Conservation (phyloP, 2,797 vertebrate species). For the Chelon auratus region DNA sequence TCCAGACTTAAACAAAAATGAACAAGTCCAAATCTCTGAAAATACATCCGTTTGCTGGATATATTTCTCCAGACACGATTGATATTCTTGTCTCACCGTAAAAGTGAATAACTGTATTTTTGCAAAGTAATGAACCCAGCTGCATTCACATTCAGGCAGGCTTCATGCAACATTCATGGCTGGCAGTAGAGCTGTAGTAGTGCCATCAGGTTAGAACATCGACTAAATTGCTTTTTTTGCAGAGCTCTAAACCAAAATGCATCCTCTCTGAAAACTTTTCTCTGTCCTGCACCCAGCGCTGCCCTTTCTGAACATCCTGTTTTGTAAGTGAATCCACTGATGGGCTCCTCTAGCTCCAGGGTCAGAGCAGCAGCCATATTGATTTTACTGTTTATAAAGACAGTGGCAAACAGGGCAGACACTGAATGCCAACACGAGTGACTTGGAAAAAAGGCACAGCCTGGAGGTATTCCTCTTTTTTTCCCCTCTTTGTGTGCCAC, state of each 20-base stretch:
- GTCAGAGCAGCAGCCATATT: conserved; percentile 64
- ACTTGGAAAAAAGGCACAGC: conserved; percentile 47
- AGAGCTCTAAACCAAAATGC: not conserved
- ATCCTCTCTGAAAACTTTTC: conserved; percentile 14
- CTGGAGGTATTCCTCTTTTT: conserved; percentile 34
- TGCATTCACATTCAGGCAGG: too few species aligned
- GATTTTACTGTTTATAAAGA: conserved; percentile 75
- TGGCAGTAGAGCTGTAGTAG: too few species aligned
- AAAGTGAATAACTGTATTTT: too few species aligned
- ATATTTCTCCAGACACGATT: too few species aligned
- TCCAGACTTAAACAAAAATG: too few species aligned
- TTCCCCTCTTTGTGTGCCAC: conserved; percentile 6
- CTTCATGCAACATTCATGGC: too few species aligned
- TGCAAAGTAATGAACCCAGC: too few species aligned
- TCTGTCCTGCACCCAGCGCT: conserved; percentile 14
- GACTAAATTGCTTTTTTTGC: not conserved
- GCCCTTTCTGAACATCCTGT: conserved; percentile 30
- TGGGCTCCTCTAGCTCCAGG: conserved; percentile 48
- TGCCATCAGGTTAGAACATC: too few species aligned
- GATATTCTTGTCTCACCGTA: too few species aligned
- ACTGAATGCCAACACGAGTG: conserved; percentile 54
- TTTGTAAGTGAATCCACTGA: conserved; percentile 56
- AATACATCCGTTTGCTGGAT: too few species aligned
- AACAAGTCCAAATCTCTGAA: too few species aligned
- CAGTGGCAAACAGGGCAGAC: conserved; percentile 58